Base-by-base conservation (phyloP, 2,888 invertebrate genomes). In the Eupelmus urozonus region DNA sequence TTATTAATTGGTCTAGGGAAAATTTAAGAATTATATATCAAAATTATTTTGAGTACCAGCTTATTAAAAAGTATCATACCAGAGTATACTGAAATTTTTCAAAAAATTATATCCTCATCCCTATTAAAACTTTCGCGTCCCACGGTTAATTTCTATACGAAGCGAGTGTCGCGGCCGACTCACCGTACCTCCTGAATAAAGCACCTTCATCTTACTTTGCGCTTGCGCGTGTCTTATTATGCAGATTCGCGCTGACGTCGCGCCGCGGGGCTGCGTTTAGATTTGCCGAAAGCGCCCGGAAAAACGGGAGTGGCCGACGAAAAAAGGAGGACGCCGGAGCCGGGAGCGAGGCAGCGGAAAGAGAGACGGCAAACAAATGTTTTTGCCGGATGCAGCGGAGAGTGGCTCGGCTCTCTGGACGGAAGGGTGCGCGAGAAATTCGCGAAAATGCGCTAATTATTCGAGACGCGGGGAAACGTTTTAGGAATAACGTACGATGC, bases 361-460 rank as follows among this genome's bases (percentile, higher is more conserved):
- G 9, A 25, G 40, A 42, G 55, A 34, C 7, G 60, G 66, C 45
- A 59, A 67, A 74, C 51, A 51, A 74, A 66, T 45, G 66, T 51
- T 74, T 74, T 74, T 60, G 40, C 5, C 51, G 45, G 20, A 29
- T 45, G 7, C 4, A 1, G 11, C 7, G 40, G 34, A 34, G 34
- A 34, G 49, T 57, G 18, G 45, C 62, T 69, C 62, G 7, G 13
- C 34, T 18, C 9, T 65, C 65, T 57, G 34, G 25, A 34, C 49
- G 7, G 51, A 9, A 13, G 34, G 34, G 34, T 5, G 9, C 3
- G 34, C 3, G 5, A 34, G n/a, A 49, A 73, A 45, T 73, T 65
- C 29, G 18, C 25, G 60, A 55, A 45, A 69, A 27, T 13, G 27
- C 23, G 16, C 29, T 63, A 69, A 76, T 59, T 76, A 55, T 63